Percentiles rank a stretch among this genome's conserved stretches.
Evolutionary conservation across 2,113 vertebrate genomes (phyloP).

Genomic region (Rallus limicola): DNA sequence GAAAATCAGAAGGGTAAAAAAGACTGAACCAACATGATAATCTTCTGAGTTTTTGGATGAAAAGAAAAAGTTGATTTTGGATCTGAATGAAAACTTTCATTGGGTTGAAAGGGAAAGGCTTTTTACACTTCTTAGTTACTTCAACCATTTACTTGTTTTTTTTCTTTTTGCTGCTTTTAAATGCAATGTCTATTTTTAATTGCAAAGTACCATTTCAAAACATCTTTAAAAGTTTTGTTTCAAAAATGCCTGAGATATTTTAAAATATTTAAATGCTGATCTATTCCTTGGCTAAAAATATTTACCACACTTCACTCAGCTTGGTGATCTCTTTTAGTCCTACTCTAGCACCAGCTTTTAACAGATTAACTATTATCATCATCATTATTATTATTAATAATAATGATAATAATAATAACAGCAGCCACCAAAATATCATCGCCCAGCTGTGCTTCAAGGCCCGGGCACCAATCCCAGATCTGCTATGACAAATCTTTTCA

Average conservation of each 20-base stretch:
- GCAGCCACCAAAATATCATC: conserved; percentile 39
- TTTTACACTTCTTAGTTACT: neutral
- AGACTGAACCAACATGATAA: neutral
- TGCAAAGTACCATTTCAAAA: neutral
- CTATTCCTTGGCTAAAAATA: neutral
- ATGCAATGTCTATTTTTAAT: neutral
- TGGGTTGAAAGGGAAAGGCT: neutral
- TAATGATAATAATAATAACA: conserved; percentile 30
- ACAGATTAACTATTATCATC: conserved; percentile 30
- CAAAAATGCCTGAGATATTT: conserved; percentile 12
- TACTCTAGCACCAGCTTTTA: conserved; percentile 25
- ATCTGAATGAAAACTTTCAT: neutral
- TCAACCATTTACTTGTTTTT: neutral
- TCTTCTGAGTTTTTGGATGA: neutral
- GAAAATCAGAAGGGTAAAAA: conserved; percentile 23
- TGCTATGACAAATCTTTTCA: conserved; percentile 63
- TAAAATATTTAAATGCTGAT: neutral
- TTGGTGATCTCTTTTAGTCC: conserved; percentile 26
- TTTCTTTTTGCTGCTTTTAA: neutral
- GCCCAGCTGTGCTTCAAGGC: conserved; percentile 58
- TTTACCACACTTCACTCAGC: neutral
- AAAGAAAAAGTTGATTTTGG: conserved; percentile 1
- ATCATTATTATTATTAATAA: conserved; percentile 13
- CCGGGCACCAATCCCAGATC: conserved; percentile 60
- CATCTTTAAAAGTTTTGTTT: neutral